phyloP scores from a whole-genome alignment of 2,888 invertebrate genomes.

The Ophion obscuratus region DNA sequence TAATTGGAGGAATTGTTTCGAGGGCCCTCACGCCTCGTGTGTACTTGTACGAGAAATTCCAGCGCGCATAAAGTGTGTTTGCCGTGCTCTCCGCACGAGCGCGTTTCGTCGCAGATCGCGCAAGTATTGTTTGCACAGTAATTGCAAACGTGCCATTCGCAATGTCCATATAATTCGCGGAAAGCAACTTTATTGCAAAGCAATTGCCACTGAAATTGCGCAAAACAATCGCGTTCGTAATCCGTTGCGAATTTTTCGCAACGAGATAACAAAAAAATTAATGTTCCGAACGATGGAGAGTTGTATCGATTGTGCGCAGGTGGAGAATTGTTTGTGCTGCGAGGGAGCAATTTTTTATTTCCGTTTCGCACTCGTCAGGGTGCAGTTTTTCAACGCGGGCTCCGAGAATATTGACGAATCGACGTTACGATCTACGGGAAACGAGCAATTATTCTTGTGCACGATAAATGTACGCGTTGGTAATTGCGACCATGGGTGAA shows the following conservation, averaged over 20 bases:
- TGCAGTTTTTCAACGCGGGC: neutral
- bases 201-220: no score
- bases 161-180: neutral
- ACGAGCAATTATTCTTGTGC: slow-evolving; percentile 14
- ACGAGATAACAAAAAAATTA: neutral
- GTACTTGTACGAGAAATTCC: slow-evolving; percentile 30
- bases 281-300: no score
- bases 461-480: neutral
- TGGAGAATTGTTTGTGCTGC: no score
- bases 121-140: slow-evolving; percentile 26
- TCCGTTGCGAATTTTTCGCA: no score
- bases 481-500: slow-evolving; percentile 9
- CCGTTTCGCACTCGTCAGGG: neutral
- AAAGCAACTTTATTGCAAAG: no score
- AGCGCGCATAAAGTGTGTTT: slow-evolving; percentile 25
- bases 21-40: neutral
- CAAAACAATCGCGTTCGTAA: no score
- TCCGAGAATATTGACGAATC: neutral
- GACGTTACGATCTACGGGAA: slow-evolving; percentile 9
- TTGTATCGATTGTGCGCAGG: no score
- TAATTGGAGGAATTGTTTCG: neutral
- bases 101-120: neutral
- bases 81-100: slow-evolving; percentile 21
- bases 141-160: neutral
- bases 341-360: neutral